These are phyloP conservation scores for Atta colombica DNA, from an alignment of 1,140 invertebrate species.

Conservation along the genomic window DNA sequence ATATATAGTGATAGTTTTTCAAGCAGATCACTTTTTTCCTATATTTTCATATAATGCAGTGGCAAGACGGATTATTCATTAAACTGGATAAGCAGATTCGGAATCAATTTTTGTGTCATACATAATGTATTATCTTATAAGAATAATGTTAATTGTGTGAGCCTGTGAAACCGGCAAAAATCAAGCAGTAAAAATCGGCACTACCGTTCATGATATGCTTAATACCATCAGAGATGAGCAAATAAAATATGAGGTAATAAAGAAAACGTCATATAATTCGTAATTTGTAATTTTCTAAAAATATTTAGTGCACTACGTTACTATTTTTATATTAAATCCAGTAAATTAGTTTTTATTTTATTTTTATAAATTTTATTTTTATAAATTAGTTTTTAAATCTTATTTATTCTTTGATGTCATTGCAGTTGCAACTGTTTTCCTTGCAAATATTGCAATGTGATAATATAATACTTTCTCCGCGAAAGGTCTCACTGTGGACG, in stretches of 20 bases:
- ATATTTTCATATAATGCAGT: not conserved
- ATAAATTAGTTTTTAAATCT: not conserved
- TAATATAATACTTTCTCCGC: not conserved
- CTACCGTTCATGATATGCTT: not conserved
- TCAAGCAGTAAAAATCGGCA: not conserved
- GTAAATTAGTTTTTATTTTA: not conserved
- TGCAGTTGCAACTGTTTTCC: not conserved
- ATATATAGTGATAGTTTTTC: not conserved
- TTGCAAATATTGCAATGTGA: not conserved
- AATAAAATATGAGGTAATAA: slow-evolving; percentile 13
- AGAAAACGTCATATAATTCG: not conserved
- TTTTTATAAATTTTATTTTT: not conserved
- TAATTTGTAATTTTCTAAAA: not conserved
- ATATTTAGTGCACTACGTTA: not conserved
- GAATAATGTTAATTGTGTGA: not conserved
- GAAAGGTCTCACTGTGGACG: not conserved
- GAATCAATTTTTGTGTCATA: not conserved
- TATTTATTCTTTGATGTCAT: not conserved
- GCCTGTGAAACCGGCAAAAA: slow-evolving; percentile 8
- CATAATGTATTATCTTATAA: not conserved
- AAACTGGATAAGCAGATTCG: not conserved
- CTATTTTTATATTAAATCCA: not conserved
- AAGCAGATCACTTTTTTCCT: not conserved
- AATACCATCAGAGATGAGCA: not conserved
- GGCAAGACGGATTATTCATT: not conserved